Conservation (phyloP, 1,140 invertebrate species). For the Drosophila varians region DNA sequence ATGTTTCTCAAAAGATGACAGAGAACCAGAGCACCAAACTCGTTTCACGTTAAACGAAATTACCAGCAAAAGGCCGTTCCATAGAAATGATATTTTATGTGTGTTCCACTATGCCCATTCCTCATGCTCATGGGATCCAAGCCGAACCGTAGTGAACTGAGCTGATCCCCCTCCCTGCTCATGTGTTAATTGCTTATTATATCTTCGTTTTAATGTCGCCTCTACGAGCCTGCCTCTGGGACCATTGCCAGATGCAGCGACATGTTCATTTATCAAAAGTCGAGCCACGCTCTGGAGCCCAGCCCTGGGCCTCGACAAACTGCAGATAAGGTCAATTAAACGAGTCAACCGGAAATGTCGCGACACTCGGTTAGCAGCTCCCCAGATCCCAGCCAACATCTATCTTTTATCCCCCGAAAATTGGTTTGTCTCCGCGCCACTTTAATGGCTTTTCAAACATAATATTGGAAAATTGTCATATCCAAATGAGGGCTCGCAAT, state of each 20-base stretch:
- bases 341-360: slow-evolving; percentile 82
- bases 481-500: slow-evolving; percentile 20
- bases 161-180: slow-evolving; percentile 25
- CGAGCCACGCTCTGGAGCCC: slow-evolving; percentile 68
- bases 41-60: slow-evolving; percentile 75
- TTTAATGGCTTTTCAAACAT: slow-evolving; percentile 55
- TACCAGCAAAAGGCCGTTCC: slow-evolving; percentile 72
- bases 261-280: slow-evolving; percentile 80
- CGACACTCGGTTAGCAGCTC: slow-evolving; percentile 59
- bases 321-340: slow-evolving; percentile 82
- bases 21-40: slow-evolving; percentile 56
- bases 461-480: slow-evolving; percentile 17
- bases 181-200: slow-evolving; percentile 82
- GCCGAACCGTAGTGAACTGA: neutral
- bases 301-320: slow-evolving; percentile 18
- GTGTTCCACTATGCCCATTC: slow-evolving; percentile 36
- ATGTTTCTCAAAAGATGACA: slow-evolving; percentile 52
- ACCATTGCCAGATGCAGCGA: slow-evolving; percentile 45
- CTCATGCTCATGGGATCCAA: slow-evolving; percentile 34
- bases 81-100: slow-evolving; percentile 63
- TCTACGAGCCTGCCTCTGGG: slow-evolving; percentile 55
- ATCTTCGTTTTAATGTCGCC: slow-evolving; percentile 77
- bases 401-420: slow-evolving; percentile 1
- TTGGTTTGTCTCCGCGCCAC: slow-evolving; percentile 18
- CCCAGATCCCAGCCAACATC: slow-evolving; percentile 22